Base-by-base conservation (phyloP, 2,888 invertebrate species). In the Trichogramma evanescens region DNA sequence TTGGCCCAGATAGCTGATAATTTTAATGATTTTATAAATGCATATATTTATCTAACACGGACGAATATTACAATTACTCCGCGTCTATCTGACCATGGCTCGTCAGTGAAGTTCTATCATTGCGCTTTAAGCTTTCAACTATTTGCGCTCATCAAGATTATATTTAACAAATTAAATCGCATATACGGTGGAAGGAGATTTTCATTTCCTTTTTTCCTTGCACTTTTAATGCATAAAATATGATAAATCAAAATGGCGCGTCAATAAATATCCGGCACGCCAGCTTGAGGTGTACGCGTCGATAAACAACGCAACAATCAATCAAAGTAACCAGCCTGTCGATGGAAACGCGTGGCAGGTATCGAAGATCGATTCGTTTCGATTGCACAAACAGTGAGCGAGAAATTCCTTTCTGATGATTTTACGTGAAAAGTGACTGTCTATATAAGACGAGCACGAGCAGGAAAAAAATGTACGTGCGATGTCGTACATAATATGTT, bases 331-430 rank as follows among this genome's bases (percentile, higher is more conserved):
- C 10, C 26, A 26, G 26, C 26, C 26, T 26, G 26, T 26, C 26
- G 26, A 13, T 39, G 43, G 7, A 6, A 5, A 5, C 41, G 46
- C 42, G 13, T 38, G 62, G 58, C 58, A 58, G 62, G 58, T 55
- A 56, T 62, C 58, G 52, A 57, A 52, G 61, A 61, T 61, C 55
- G 58, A 58, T 61, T 61, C 54, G 58, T 56, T 42, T 48, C 53
- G 48, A 58, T 58, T 55, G 57, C 52, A 9, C 13, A 38, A 42
- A 7, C 10, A 2, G 50, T 26, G 45, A 6, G 40, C 8, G 50
- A 39, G n/a, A 26, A 50, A 8, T 39, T 41, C 9, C 13, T n/a
- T 38, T 8, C 50, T 13, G 8, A 8, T 38, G 26, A 49, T 49
- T 49, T 13, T 8, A 8, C 13, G 10, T 13, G n/a, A 50, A n/a